These are phyloP conservation scores for Muschampia plurimacula DNA, from an alignment of 2,888 invertebrate genomes.

Conservation along the genomic window DNA sequence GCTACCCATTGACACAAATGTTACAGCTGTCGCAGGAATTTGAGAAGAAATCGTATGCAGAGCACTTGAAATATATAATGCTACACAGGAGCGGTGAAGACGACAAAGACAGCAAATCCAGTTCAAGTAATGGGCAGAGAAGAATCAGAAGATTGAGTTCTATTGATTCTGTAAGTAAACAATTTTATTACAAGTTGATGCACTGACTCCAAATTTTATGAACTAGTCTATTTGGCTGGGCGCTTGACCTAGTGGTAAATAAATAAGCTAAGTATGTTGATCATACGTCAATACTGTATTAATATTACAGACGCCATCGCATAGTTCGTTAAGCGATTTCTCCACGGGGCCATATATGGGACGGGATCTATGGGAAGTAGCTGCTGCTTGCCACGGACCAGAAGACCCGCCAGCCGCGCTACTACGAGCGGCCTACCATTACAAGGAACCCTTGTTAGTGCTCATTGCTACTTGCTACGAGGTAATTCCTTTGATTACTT, in stretches of 20 bases:
- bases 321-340: constrained; percentile 71
- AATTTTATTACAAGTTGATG: no score
- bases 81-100: constrained; percentile 72
- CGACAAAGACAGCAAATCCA: constrained; percentile 72
- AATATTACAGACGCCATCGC: constrained; percentile 57
- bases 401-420: constrained; percentile 89
- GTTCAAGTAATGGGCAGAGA: constrained; percentile 67
- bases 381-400: constrained; percentile 88
- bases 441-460: constrained; percentile 87
- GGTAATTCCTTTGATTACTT: constrained; percentile 62
- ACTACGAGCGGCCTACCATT: constrained; percentile 84
- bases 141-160: constrained; percentile 71
- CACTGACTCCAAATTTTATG: no score
- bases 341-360: constrained; percentile 70
- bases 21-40: constrained; percentile 85
- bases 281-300: neutral
- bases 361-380: constrained; percentile 86
- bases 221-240: no score
- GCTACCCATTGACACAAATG: no score
- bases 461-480: constrained; percentile 90
- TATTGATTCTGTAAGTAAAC: constrained; percentile 66
- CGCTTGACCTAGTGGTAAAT: no score
- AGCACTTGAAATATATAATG: constrained; percentile 86
- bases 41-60: constrained; percentile 82
- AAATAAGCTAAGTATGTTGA: no score